Conservation (phyloP, 2,113 vertebrate species). For the Hemichromis elongatus region DNA sequence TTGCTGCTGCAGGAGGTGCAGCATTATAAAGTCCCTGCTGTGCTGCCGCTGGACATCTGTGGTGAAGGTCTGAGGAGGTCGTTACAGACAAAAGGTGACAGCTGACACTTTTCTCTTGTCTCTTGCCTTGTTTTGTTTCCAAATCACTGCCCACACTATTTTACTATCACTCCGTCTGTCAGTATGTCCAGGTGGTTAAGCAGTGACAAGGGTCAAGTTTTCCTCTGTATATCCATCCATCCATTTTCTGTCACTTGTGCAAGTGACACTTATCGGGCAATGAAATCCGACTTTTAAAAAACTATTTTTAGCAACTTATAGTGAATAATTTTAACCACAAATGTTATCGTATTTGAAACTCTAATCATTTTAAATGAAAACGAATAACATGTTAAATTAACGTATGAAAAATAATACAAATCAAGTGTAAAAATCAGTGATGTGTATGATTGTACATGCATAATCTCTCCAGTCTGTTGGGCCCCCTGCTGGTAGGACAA, state of each 20-base stretch:
- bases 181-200: not conserved
- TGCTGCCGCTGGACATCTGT: not conserved
- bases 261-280: not conserved
- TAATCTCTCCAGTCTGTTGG: not conserved
- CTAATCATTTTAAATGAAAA: accelerated
- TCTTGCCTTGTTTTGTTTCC: not conserved
- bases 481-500: not conserved
- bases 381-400: not conserved
- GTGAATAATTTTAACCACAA: not conserved
- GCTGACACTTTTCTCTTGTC: not conserved
- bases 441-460: too few relatives aligned
- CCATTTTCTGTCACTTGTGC: not conserved
- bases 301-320: not conserved
- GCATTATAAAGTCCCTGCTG: not conserved
- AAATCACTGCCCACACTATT: not conserved
- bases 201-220: not conserved
- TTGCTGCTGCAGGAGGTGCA: not conserved
- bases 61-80: not conserved
- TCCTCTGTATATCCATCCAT: not conserved
- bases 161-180: not conserved
- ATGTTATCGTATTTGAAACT: not conserved
- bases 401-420: not conserved
- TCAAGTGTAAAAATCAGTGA: not conserved
- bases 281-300: not conserved
- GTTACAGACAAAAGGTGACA: not conserved